Evolutionary conservation across 1,140 invertebrate species (phyloP), one percentile per base, ranked within the genome.

Genomic region (Drosophila nigromelanica): DNA sequence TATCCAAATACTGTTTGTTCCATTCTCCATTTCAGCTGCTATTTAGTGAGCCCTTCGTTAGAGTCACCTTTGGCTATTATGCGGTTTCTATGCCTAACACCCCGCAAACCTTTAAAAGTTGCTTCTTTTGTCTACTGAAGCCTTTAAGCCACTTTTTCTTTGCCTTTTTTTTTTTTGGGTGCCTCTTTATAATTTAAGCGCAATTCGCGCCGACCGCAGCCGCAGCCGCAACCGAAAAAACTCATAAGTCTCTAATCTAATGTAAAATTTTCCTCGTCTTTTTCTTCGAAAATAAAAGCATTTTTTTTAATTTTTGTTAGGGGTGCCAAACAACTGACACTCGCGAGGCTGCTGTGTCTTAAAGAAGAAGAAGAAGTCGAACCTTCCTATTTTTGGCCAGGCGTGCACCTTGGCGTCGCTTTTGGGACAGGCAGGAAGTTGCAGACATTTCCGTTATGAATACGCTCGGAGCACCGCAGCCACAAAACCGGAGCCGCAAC

Each of bases 391-490:
- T 63, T 54, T 45, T 37, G 40, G 55, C 69, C 61, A 64, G 51
- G 70, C 82, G 78, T 72, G 80, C 81, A 85, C 82, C 81, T 85
- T 66, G 33, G 58, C 58, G 55, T 43, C 21, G 42, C 27, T 43
- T 50, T 37, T 50, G 56, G 51, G 54, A 52, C 68, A 39, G 59
- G 18, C 56, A 62, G 47, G 59, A 73, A 61, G 80, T 63, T 78
- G 76, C 72, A 69, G 66, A 80, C 67, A 86, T 75, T 85, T 86
- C 63, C 75, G 81, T 83, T 83, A 82, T 82, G 80, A 83, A 83
- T 76, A 78, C 62, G 75, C 75, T 61, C 54, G 61, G 51, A 76
- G 76, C 55, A 8, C 30, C n/a, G 50, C 33, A 33, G 47, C 48
- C 63, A 30, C 35, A 74, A 80, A 67, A 30, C 69, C 47, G 55